Conservation (phyloP, 2,888 invertebrate genomes). For the Ommatoiulus sabulosus region DNA sequence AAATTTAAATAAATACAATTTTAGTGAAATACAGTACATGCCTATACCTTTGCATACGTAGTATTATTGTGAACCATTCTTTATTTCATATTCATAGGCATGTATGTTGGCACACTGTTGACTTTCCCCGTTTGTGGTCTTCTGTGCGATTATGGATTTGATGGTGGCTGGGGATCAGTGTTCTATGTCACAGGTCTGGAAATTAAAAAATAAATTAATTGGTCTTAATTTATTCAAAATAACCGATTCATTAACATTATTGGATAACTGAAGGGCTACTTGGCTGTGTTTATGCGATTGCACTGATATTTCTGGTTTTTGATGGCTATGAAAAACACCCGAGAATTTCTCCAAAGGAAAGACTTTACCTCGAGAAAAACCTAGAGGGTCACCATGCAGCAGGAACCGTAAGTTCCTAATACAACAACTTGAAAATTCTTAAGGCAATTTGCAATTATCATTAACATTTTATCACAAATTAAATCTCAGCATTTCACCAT, state of each 20-base stretch:
- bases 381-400: constrained; percentile 54
- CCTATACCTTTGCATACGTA: not conserved
- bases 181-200: constrained; percentile 73
- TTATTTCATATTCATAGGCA: constrained; percentile 34
- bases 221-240: not conserved
- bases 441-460: not conserved
- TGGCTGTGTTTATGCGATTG: constrained; percentile 69
- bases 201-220: not conserved
- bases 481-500: constrained; percentile 65
- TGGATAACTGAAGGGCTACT: constrained; percentile 65
- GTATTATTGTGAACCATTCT: not conserved
- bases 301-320: constrained; percentile 70
- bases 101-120: constrained; percentile 62
- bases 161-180: constrained; percentile 74
- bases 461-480: constrained; percentile 35
- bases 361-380: constrained; percentile 63
- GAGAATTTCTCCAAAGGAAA: constrained; percentile 70
- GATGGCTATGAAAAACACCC: constrained; percentile 73
- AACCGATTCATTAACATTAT: not conserved
- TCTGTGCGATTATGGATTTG: constrained; percentile 72
- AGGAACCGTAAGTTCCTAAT: constrained; percentile 45
- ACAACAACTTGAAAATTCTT: not conserved
- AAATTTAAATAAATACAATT: not conserved
- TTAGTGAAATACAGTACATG: not conserved
- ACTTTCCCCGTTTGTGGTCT: constrained; percentile 73